Percentiles rank a stretch among this genome's conserved stretches.
phyloP scores from a whole-genome alignment of 2,797 vertebrate species.

The Poecilia picta region DNA sequence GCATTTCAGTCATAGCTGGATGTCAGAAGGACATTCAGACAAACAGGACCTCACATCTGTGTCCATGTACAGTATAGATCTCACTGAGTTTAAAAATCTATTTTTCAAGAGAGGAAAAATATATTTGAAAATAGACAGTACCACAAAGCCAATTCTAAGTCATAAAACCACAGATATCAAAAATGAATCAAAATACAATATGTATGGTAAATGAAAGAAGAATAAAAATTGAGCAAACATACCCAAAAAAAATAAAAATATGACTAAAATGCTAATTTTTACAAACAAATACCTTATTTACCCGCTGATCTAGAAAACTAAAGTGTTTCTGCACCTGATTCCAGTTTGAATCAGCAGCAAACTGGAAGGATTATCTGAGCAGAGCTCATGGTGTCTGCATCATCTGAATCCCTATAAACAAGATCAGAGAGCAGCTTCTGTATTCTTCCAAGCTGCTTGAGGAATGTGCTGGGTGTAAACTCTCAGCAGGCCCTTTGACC shows the following conservation, averaged over 20 bases:
- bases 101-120: not conserved
- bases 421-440: slow-evolving; percentile 4
- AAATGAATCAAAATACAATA: not conserved
- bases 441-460: slow-evolving; percentile 27
- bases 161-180: not conserved
- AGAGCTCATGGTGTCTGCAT: not conserved
- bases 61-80: not conserved
- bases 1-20: not conserved
- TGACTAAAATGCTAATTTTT: not conserved
- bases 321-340: not conserved
- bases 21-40: not conserved
- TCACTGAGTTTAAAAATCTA: not conserved
- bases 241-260: not conserved
- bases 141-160: not conserved
- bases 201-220: not conserved
- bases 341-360: not conserved
- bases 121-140: too few relatives aligned
- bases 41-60: not conserved
- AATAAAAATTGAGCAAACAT: not conserved
- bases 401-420: not conserved
- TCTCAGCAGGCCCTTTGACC: slow-evolving; percentile 71
- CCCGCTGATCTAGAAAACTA: not conserved
- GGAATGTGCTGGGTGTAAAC: slow-evolving; percentile 60
- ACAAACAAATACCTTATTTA: not conserved
- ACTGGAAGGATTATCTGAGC: not conserved